Percentiles rank a stretch among this genome's conserved stretches.
Evolutionary conservation across 2,888 invertebrate genomes (phyloP).

Genomic region (Clivina fossor): DNA sequence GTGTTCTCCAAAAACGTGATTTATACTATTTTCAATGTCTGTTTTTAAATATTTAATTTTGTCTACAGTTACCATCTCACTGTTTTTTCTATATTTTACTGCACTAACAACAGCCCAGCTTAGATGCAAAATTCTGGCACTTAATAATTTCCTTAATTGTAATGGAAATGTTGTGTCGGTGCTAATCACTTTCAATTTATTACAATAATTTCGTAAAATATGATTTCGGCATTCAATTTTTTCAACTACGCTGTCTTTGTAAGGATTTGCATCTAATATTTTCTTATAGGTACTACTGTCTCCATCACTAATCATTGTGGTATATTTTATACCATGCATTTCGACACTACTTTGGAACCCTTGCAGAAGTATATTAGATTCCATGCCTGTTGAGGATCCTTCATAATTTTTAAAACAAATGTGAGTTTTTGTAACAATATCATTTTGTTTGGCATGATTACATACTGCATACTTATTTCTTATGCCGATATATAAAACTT

Average conservation of each 20-base stretch:
- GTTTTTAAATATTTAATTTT: conserved; percentile 1
- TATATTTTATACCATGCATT: conserved; percentile 20
- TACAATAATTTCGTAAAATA: conserved; percentile 24
- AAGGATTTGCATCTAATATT: conserved; percentile 19
- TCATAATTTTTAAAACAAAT: background rate
- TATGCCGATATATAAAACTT: too few relatives aligned
- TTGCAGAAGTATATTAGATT: background rate
- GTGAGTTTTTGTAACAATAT: too few relatives aligned
- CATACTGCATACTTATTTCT: too few relatives aligned
- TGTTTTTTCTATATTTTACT: background rate
- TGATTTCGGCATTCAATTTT: conserved; percentile 32
- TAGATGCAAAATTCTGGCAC: too few relatives aligned
- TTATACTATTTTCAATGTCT: conserved; percentile 15
- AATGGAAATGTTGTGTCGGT: conserved; percentile 12
- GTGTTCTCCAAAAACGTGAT: conserved; percentile 16
- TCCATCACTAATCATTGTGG: conserved; percentile 20
- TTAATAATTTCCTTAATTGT: conserved; percentile 6
- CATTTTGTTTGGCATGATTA: too few relatives aligned
- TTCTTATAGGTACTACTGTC: conserved; percentile 20
- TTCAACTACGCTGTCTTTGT: conserved; percentile 11
- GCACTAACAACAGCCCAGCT: background rate
- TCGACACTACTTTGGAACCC: background rate
- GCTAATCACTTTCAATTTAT: conserved; percentile 6
- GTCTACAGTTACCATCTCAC: too few relatives aligned
- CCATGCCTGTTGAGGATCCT: background rate